Evolutionary conservation across 53 echinoderm and acorn worm species (phyloP), one percentile per base, ranked within the genome.

Genomic region (Stichopus horrens): DNA sequence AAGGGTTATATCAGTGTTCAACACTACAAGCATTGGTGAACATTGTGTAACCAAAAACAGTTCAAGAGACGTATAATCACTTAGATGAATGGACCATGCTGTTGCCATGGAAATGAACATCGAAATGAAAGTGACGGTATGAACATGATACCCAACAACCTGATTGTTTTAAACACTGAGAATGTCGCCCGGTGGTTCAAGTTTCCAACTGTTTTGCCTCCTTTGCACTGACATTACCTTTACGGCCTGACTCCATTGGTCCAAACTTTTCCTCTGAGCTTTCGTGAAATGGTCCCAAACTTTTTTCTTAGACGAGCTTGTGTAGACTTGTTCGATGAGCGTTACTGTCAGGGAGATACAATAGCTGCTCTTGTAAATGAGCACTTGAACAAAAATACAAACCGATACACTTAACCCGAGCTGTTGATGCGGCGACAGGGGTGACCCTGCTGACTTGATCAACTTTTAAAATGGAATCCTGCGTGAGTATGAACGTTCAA

Each of bases 231-330:
- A 74, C 55, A 79, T 90, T 95, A 97, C 97, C 97, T 95, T 81
- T 19, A 92, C 95, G n/a, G 89, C 83, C 59, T 92, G 90, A 75
- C 90, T 91, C 97, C 97, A 97, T 53, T 88, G 65, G 58, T 97
- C 91, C 79, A 97, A 91, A 87, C 93, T 93, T 89, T 95, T 97
- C 75, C 97, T 78, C 65, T 97, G 97, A 16, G 97, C 91, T 73
- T 94, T 95, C 90, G 94, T 93, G 93, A 97, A 97, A 76, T 97
- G 95, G 37, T 97, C 97, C 91, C 95, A 90, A 21, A 90, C 91
- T 21, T 90, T 92, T 83, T 97, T 95, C 94, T 97, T 97, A 88
- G 90, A 89, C 14, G 97, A 95, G 88, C 95, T 93, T 56, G 90
- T 90, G 89, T 94, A 94, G 63, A 97, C 97, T 88, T 93, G 95